Percentiles rank a stretch among this genome's conserved stretches.
phyloP scores from a whole-genome alignment of 2,797 vertebrate genomes.

The Ispidina lecontei region DNA sequence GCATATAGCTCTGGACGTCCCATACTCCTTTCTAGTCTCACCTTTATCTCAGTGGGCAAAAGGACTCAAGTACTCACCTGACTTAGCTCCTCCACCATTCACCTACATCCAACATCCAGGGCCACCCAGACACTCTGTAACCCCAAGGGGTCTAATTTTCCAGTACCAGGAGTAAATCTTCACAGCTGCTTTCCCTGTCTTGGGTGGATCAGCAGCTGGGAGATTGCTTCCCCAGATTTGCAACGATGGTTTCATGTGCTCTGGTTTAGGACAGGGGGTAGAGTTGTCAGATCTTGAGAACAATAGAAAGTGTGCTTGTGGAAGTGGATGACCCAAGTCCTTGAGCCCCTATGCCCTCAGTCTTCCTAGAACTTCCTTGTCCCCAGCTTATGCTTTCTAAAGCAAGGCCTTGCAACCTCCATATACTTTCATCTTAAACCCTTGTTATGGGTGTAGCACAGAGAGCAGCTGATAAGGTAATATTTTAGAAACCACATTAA shows the following conservation, averaged over 20 bases:
- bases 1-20: accelerated
- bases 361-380: neutral
- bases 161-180: neutral
- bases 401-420: neutral
- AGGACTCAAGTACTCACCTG: neutral
- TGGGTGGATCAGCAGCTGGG: neutral
- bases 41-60: neutral
- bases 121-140: neutral
- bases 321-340: neutral
- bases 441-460: neutral
- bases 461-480: neutral
- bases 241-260: neutral
- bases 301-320: accelerated
- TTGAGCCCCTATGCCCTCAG: neutral
- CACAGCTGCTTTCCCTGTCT: neutral
- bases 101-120: neutral
- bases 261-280: neutral
- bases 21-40: neutral
- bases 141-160: neutral
- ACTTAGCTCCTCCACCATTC: accelerated
- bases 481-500: neutral
- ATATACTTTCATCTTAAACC: neutral
- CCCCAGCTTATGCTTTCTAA: neutral
- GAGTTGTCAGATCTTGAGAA: neutral
- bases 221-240: neutral